Conservation (phyloP, 2,888 invertebrate species). For the Acrobasis repandana region DNA sequence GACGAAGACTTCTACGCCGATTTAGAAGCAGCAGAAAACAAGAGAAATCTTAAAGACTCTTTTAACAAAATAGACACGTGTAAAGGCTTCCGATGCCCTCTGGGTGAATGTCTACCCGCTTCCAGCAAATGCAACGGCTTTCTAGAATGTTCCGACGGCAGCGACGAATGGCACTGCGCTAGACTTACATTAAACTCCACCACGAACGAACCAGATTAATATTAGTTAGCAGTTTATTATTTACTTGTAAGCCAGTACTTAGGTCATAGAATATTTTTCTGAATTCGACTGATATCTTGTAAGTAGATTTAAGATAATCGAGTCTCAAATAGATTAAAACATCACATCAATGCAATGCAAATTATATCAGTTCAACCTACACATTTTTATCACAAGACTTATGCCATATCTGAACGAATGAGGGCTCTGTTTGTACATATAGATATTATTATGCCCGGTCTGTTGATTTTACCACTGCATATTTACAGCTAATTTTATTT, state of each 20-base stretch:
- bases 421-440: conserved; percentile 69
- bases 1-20: conserved; percentile 67
- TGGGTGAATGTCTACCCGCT: conserved; percentile 88
- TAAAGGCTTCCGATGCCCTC: conserved; percentile 88
- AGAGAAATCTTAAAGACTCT: conserved; percentile 41
- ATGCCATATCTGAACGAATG: conserved; percentile 54
- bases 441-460: conserved; percentile 52
- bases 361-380: conserved; percentile 14
- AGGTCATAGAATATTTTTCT: conserved; percentile 54
- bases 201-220: conserved; percentile 61
- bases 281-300: conserved; percentile 79
- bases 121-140: conserved; percentile 90
- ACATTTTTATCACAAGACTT: conserved; percentile 31
- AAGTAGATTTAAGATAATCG: conserved; percentile 60
- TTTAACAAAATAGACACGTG: conserved; percentile 71
- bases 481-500: conserved; percentile 60
- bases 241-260: conserved; percentile 68
- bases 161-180: conserved; percentile 86
- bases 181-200: conserved; percentile 50
- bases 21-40: conserved; percentile 70
- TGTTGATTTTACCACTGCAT: conserved; percentile 54
- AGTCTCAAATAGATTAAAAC: conserved; percentile 30
- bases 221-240: conserved; percentile 28
- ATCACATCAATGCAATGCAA: conserved; percentile 6
- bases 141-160: conserved; percentile 89